These are phyloP conservation scores for Taenioides sp. DNA, from an alignment of 2,797 vertebrate species.

Conservation along the genomic window DNA sequence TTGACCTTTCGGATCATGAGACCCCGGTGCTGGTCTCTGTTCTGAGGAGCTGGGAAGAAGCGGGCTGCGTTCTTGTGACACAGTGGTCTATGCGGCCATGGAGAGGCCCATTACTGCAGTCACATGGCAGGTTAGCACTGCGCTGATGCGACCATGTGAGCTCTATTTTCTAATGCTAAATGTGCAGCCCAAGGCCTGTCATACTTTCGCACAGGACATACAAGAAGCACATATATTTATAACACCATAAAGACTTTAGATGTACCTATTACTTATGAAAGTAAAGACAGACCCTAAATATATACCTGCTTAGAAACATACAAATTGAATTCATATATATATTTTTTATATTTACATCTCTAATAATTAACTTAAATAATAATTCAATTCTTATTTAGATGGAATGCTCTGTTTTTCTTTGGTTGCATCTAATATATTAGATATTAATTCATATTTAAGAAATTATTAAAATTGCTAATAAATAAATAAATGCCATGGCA, in stretches of 20 bases:
- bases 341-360: not conserved
- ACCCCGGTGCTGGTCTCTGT: conserved; percentile 40
- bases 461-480: no score
- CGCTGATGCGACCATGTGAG: conserved; percentile 73
- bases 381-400: not conserved
- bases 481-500: no score
- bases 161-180: conserved; percentile 72
- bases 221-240: conserved; percentile 31
- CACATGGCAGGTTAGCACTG: conserved; percentile 77
- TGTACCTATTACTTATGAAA: not conserved
- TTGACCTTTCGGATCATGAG: conserved; percentile 26
- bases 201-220: conserved; percentile 37
- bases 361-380: not conserved
- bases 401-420: not conserved
- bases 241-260: no score
- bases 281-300: not conserved
- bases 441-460: not conserved
- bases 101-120: conserved; percentile 74
- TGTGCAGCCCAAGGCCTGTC: conserved; percentile 41
- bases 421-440: no score
- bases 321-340: no score
- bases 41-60: conserved; percentile 59
- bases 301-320: not conserved
- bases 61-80: conserved; percentile 68
- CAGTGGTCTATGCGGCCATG: conserved; percentile 58